Evolutionary conservation across 2,113 vertebrate species (phyloP).

Genomic region (Columba livia): DNA sequence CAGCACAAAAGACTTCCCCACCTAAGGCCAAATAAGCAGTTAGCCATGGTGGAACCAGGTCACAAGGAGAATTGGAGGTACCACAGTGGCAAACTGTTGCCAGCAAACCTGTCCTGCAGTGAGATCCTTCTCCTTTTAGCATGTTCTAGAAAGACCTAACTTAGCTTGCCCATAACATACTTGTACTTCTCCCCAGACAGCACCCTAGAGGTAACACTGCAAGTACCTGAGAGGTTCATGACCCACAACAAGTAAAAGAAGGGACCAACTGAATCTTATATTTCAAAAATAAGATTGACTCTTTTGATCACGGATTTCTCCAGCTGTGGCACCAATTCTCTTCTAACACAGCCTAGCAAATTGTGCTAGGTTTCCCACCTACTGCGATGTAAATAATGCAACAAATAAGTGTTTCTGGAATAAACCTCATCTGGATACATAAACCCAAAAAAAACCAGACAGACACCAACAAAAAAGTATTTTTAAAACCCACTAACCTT

Average conservation of each 20-base stretch:
- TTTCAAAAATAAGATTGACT: neutral
- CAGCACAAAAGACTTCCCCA: neutral
- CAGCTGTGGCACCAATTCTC: neutral
- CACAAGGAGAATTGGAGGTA: no score
- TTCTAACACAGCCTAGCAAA: neutral
- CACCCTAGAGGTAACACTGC: neutral
- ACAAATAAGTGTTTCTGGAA: neutral
- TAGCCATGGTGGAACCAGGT: neutral
- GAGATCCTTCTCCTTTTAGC: neutral
- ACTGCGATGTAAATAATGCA: neutral
- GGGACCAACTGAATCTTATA: neutral
- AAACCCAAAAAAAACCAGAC: neutral
- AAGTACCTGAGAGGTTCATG: fast-evolving
- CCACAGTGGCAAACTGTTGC: neutral
- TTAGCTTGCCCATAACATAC: neutral
- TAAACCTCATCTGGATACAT: neutral
- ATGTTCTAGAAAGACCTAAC: neutral
- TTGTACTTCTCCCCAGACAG: neutral
- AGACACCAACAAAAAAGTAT: neutral
- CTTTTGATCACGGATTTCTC: neutral
- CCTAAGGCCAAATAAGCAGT: neutral
- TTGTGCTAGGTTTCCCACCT: neutral
- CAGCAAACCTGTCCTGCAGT: neutral
- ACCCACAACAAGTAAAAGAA: neutral
- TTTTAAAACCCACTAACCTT: neutral